A percentile compares a stretch with the other conserved stretches of the same genome.
Conservation (phyloP, 2,888 invertebrate genomes). For the Hyposoter dolosus region DNA sequence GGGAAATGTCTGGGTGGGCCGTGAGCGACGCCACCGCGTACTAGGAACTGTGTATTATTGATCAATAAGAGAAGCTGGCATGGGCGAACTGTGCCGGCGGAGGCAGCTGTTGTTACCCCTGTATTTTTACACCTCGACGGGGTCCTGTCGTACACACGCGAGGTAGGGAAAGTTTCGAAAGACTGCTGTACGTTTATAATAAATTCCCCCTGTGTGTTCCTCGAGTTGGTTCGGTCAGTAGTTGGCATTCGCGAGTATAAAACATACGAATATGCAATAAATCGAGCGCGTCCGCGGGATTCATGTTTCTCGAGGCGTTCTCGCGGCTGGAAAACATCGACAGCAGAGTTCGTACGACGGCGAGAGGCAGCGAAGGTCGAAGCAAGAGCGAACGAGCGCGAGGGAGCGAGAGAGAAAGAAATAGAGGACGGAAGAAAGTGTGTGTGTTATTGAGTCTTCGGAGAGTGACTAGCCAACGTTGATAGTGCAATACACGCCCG, state of each 20-base stretch:
- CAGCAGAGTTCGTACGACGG: conserved; percentile 17
- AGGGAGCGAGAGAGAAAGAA: conserved; percentile 17
- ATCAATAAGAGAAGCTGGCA: conserved; percentile 82
- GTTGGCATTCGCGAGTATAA: neutral
- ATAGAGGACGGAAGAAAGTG: conserved; percentile 7
- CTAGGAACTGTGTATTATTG: conserved; percentile 81
- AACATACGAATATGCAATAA: conserved; percentile 16
- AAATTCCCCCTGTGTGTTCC: neutral
- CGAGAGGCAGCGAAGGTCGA: conserved; percentile 7
- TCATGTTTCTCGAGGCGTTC: conserved; percentile 1
- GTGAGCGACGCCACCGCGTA: conserved; percentile 78
- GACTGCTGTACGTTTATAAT: conserved; percentile 23
- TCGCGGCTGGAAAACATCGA: conserved; percentile 7
- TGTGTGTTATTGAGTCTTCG: conserved; percentile 32
- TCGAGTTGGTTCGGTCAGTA: neutral
- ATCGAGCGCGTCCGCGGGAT: neutral
- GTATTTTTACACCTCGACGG: conserved; percentile 77
- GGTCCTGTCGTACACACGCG: conserved; percentile 68
- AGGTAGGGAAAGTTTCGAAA: conserved; percentile 58
- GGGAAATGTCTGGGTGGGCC: conserved; percentile 58
- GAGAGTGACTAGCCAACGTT: conserved; percentile 46
- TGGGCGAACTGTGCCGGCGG: conserved; percentile 82
- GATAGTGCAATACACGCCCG: conserved; percentile 54
- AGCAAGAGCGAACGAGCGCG: conserved; percentile 12
- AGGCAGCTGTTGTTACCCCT: conserved; percentile 82